Evolutionary conservation across 2,797 vertebrate species (phyloP), one percentile per base, ranked within the genome.

Genomic region (Dermochelys coriacea): DNA sequence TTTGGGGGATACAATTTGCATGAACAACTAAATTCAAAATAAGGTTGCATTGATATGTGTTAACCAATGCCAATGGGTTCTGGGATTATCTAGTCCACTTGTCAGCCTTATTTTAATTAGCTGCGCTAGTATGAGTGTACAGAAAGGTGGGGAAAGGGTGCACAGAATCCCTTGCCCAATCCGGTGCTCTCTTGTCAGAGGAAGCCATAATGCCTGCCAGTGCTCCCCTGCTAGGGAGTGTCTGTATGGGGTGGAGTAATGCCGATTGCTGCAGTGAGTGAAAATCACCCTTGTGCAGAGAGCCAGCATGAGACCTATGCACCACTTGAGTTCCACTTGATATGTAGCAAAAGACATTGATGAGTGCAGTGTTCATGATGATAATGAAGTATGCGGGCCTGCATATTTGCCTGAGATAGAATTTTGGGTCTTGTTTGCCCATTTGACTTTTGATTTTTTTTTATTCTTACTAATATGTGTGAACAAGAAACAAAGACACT

Each of bases 1-100:
- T 94, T 94, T 93, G 88, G 82, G 19, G 47, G 47, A 78, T 91
- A 87, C 54, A 47, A 85, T 93, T 91, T 94, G 61, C 81, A 89
- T 10, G 89, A 93, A 89, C 82, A 86, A 95, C 86, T 95, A 49
- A 54, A 89, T 71, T 31, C 90, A 89, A 92, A 87, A 82, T 68
- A 71, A 41, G 80, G 12, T 45, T 51, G 18, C 80, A 92, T 91
- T 0, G 0, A 77, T 55, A 90, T 54, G 89, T 84, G 94, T 87
- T 82, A 92, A 61, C 6, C 41, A 23, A 92, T 94, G 45, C 47
- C 29, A 81, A 93, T 52, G 90, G 55, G 82, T 93, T 96, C 61
- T 51, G 85, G n/a, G 77, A 15, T 88, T 84, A 18, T 86, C 89
- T 90, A 94, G 79, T 47, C 52, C 50, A 12, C 87, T 84, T 59